Conservation (phyloP, 2,888 invertebrate genomes). For the Epistrophe grossulariae region DNA sequence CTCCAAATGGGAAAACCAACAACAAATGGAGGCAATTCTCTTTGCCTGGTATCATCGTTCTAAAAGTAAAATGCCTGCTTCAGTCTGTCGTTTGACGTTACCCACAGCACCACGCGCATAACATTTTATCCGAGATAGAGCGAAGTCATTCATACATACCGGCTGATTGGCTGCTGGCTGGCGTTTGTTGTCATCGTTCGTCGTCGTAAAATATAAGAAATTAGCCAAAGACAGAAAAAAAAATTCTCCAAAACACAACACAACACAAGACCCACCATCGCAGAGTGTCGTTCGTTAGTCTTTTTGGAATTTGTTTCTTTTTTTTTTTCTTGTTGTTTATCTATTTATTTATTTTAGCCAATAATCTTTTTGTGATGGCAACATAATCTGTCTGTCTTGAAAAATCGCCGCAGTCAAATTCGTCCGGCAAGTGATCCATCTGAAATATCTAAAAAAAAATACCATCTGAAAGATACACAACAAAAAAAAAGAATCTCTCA, state of each 20-base stretch:
- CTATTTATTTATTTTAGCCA: conserved; percentile 15
- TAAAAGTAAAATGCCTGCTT: conserved; percentile 82
- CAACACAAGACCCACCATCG: not conserved
- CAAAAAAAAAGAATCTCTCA: not conserved
- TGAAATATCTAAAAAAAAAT: conserved; percentile 12
- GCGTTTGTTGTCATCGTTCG: conserved; percentile 42
- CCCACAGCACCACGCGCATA: conserved; percentile 75
- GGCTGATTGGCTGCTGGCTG: conserved; percentile 57
- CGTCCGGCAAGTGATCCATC: conserved; percentile 34
- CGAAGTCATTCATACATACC: conserved; percentile 49
- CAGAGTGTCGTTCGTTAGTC: not conserved
- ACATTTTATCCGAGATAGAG: conserved; percentile 66
- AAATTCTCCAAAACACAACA: not conserved
- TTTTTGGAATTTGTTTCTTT: conserved; percentile 5
- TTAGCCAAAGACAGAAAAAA: conserved; percentile 9
- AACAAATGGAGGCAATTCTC: conserved; percentile 76
- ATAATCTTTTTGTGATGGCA: not conserved
- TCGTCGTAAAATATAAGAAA: conserved; percentile 2
- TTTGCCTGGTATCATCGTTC: conserved; percentile 80
- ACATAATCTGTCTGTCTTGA: conserved; percentile 20
- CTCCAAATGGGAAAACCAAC: conserved; percentile 56
- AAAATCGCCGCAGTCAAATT: conserved; percentile 27
- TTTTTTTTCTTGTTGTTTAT: conserved; percentile 1
- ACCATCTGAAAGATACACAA: conserved; percentile 44
- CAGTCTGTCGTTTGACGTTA: conserved; percentile 83